These are phyloP conservation scores for Trigoniulus corallinus DNA, from an alignment of 1,140 invertebrate genomes.

Conservation along the genomic window DNA sequence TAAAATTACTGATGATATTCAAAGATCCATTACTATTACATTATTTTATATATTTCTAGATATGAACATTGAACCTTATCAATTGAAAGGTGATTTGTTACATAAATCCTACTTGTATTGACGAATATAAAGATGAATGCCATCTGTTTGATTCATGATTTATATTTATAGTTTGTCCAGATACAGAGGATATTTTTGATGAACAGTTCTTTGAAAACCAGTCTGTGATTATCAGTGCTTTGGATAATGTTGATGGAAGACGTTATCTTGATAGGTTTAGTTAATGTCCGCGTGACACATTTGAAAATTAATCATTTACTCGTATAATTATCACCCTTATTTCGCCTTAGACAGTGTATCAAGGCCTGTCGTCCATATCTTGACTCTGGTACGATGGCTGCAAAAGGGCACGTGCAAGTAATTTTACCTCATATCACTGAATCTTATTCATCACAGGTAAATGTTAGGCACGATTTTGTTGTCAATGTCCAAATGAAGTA, in stretches of 20 bases:
- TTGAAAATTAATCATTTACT: not conserved
- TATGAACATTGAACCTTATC: not conserved
- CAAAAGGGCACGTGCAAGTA: slow-evolving; percentile 15
- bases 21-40: not conserved
- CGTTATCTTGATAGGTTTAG: slow-evolving; percentile 11
- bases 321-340: not conserved
- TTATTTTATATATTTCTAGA: not conserved
- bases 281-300: not conserved
- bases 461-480: too few species aligned
- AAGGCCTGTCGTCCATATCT: slow-evolving; percentile 10
- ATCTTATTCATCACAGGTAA: slow-evolving; percentile 21
- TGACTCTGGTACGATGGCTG: slow-evolving; percentile 13
- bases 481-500: too few species aligned
- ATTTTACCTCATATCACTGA: slow-evolving; percentile 13
- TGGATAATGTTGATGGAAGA: slow-evolving; percentile 14
- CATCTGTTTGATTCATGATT: not conserved
- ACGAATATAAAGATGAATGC: not conserved
- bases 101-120: not conserved
- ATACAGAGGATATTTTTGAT: slow-evolving; percentile 4
- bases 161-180: not conserved
- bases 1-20: not conserved
- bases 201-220: slow-evolving; percentile 12
- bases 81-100: not conserved
- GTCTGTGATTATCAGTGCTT: slow-evolving; percentile 10
- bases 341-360: slow-evolving; percentile 8